Percentiles rank a stretch among this genome's conserved stretches.
These are phyloP conservation scores for Lymantria dispar DNA, from an alignment of 2,888 invertebrate species.

Conservation along the genomic window DNA sequence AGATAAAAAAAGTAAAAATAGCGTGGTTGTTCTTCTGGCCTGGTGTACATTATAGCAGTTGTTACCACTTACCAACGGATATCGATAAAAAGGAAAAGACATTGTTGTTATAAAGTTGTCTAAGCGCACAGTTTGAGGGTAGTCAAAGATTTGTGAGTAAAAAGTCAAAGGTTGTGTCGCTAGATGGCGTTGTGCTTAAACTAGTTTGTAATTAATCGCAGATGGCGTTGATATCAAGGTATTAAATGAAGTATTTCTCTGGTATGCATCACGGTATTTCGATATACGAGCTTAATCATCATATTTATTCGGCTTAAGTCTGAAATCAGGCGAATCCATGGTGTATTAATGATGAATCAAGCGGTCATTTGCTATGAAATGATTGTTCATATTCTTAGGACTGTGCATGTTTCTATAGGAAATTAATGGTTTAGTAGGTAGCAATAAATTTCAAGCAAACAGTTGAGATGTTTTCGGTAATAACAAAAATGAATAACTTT, in stretches of 20 bases:
- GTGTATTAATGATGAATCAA: no score
- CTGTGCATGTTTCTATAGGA: no score
- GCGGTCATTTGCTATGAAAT: no score
- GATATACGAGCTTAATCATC: no score
- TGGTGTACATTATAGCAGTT: not conserved
- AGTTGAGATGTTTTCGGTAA: no score
- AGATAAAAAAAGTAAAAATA: not conserved
- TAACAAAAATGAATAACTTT: no score
- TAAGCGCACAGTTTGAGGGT: not conserved
- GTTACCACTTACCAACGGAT: not conserved
- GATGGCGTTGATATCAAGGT: conserved; percentile 1
- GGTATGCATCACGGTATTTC: not conserved
- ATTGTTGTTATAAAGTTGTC: no score
- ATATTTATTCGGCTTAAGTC: no score
- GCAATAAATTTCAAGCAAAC: no score
- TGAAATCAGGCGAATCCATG: no score
- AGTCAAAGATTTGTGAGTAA: not conserved
- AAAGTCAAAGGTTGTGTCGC: conserved; percentile 6
- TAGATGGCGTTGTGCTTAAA: conserved; percentile 22
- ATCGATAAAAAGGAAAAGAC: not conserved
- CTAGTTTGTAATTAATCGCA: not conserved
- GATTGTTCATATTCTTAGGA: no score
- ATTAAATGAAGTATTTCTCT: not conserved
- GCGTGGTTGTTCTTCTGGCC: not conserved
- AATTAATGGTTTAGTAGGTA: no score